Base-by-base conservation (phyloP, 2,797 vertebrate genomes). In the Valencia hispanica region DNA sequence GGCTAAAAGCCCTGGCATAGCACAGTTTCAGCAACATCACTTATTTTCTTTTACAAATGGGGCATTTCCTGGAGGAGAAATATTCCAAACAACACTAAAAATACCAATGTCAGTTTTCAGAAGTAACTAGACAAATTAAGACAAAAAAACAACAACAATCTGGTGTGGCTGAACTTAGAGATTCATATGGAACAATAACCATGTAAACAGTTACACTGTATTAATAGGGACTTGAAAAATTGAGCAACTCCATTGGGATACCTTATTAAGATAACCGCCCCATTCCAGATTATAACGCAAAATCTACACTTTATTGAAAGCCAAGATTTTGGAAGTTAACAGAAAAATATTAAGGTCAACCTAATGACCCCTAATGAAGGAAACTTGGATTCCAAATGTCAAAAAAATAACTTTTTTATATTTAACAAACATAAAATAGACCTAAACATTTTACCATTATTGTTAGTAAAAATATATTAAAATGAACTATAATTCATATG, bases 41-140 rank as follows among this genome's bases (percentile, higher is more conserved):
- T 82, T 78, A 22, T 79, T 86, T 73, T 75, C 61, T 45, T 73
- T 77, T 22, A 68, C 55, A 78, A 87, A 65, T 77, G 77, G 55
- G 88, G 74, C 70, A 94, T 88, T 94, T 95, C 90, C 90, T 89
- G 91, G 83, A 79, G 47, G 51, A 80, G 78, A 89, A 88, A 80
- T 76, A 76, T 76, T 74, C 34, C 43, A 85, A 83, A 83, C 68
- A 81, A 66, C 22, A 41, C 81, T 81, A 90, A 86, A 93, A 83
- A 87, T 86, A 89, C 25, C 61, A 2, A 4, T 32, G 34, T 25
- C 45, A 43, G 32, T 41, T 73, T 41, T 59, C 66, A 15, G 18
- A 75, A 70, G 55, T 0, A 32, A 68, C 36, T 20, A 72, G 11
- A 30, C 63, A 50, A 30, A 45, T 34, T 43, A 14, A 61, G 61